These are phyloP conservation scores for Mizuhopecten yessoensis DNA, from an alignment of 1,140 invertebrate genomes.

Conservation along the genomic window DNA sequence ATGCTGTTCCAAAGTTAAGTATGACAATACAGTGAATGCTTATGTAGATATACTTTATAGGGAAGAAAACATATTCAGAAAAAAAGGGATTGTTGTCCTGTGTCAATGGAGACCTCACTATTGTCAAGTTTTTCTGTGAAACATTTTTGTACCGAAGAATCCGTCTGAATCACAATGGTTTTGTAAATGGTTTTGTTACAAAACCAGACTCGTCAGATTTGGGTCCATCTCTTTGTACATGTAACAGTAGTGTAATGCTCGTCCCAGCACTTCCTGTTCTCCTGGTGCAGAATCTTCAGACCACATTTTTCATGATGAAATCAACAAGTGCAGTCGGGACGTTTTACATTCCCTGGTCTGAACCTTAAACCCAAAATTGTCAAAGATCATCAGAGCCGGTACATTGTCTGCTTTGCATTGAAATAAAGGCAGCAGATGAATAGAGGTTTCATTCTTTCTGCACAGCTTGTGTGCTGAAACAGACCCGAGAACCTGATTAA, in stretches of 20 bases:
- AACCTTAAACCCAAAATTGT: not conserved
- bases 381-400: not conserved
- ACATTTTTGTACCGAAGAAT: not conserved
- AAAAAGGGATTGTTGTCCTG: not conserved
- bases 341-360: not conserved
- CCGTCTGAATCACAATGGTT: not conserved
- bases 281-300: not conserved
- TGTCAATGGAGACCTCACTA: not conserved
- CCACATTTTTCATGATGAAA: not conserved
- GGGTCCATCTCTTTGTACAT: not conserved
- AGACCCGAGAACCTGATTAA: not conserved
- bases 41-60: not conserved
- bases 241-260: not conserved
- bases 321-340: not conserved
- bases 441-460: not conserved
- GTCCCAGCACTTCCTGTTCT: not conserved
- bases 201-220: not conserved
- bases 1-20: not conserved
- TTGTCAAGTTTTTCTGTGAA: not conserved
- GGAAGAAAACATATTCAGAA: not conserved
- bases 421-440: not conserved
- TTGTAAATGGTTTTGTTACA: not conserved
- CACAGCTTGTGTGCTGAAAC: not conserved
- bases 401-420: not conserved
- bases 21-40: not conserved